These are phyloP conservation scores for Geothlypis trichas DNA, from an alignment of 2,113 vertebrate species.

Conservation along the genomic window DNA sequence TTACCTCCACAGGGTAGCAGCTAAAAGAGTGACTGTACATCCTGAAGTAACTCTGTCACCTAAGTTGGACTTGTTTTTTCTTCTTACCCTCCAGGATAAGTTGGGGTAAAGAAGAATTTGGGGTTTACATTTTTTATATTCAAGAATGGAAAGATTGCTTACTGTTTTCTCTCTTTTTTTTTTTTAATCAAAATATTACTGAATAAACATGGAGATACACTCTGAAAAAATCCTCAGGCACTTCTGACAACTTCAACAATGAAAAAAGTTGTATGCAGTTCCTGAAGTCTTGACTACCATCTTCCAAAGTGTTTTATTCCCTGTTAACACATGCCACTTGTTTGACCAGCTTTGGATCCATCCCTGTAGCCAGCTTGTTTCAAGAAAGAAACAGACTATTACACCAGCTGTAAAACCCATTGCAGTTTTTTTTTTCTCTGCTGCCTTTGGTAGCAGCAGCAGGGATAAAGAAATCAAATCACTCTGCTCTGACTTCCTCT, in stretches of 20 bases:
- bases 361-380: neutral
- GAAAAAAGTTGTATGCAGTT: neutral
- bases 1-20: neutral
- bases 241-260: neutral
- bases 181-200: neutral
- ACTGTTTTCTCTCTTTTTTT: neutral
- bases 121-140: neutral
- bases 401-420: neutral
- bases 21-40: neutral
- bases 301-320: neutral
- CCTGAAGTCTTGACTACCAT: neutral
- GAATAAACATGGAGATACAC: neutral
- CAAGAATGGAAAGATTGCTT: neutral
- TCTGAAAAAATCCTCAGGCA: neutral
- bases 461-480: neutral
- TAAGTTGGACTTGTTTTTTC: neutral
- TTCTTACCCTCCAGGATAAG: neutral
- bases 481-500: neutral
- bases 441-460: neutral
- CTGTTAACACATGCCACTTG: rapidly evolving
- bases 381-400: neutral
- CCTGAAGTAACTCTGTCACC: neutral
- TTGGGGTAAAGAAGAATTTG: neutral
- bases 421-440: neutral
- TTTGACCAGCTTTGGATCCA: neutral